phyloP scores from a whole-genome alignment of 2,113 vertebrate species.

The Noctilio leporinus region DNA sequence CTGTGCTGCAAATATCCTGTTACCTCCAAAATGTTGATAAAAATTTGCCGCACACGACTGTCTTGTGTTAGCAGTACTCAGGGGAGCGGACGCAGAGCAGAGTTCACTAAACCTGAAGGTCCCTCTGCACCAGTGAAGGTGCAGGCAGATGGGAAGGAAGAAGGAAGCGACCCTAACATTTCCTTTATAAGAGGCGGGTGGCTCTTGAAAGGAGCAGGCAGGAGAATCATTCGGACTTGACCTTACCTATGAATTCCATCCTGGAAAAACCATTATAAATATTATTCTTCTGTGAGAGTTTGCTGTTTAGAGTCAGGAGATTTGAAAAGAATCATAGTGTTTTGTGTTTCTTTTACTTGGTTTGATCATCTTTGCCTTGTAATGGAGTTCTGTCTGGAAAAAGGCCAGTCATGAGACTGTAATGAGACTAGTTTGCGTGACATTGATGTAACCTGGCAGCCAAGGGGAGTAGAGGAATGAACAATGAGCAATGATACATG shows the following conservation, averaged over 20 bases:
- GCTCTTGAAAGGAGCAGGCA: background rate
- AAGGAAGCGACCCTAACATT: background rate
- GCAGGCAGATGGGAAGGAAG: fast-evolving
- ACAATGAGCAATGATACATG: too few species aligned
- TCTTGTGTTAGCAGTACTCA: background rate
- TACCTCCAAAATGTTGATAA: background rate
- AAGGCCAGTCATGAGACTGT: too few species aligned
- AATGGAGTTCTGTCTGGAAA: background rate
- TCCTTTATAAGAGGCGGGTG: background rate
- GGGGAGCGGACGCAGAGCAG: background rate
- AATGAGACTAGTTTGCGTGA: too few species aligned
- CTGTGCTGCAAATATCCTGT: background rate
- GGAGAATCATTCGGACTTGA: background rate
- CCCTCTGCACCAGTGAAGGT: background rate
- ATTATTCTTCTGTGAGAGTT: background rate
- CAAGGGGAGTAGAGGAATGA: too few species aligned
- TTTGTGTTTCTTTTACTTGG: background rate
- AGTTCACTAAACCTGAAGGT: too few species aligned
- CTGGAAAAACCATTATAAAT: background rate
- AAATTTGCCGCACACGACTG: background rate
- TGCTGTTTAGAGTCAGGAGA: background rate
- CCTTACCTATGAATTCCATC: background rate
- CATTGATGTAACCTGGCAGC: too few species aligned
- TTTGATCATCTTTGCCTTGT: background rate
- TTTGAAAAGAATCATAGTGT: background rate